Evolutionary conservation across 2,888 invertebrate species (phyloP).

Genomic region (Pyrocoelia pectoralis): DNA sequence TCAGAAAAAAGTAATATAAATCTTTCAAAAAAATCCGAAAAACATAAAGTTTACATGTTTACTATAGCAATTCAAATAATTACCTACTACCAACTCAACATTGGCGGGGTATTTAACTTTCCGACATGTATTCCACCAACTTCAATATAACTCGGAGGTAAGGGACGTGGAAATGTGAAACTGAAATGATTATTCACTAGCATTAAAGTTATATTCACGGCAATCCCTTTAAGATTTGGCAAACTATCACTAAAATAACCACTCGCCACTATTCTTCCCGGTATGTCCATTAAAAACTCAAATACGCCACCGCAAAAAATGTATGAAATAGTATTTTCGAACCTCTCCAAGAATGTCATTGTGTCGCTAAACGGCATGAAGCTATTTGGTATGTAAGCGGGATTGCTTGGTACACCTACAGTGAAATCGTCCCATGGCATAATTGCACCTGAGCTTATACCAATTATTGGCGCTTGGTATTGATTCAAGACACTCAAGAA

Average conservation of each 20-base stretch:
- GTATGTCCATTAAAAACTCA: conserved; percentile 30
- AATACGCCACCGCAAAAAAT: conserved; percentile 27
- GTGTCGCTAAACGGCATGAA: conserved; percentile 54
- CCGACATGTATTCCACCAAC: conserved; percentile 64
- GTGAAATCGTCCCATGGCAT: conserved; percentile 62
- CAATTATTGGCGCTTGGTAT: conserved; percentile 64
- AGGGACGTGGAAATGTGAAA: conserved; percentile 58
- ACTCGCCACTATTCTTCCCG: conserved; percentile 24
- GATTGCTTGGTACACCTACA: conserved; percentile 62
- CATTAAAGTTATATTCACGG: conserved; percentile 58
- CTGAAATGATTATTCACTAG: conserved; percentile 61
- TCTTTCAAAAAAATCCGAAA: too few species aligned
- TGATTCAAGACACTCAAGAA: conserved; percentile 70
- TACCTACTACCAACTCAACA: too few species aligned
- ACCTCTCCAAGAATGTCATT: conserved; percentile 54
- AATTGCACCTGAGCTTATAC: conserved; percentile 62
- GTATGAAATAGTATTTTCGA: conserved; percentile 58
- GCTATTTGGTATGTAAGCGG: conserved; percentile 61
- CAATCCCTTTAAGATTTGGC: conserved; percentile 61
- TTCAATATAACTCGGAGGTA: conserved; percentile 62
- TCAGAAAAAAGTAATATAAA: too few species aligned
- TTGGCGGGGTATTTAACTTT: conserved; percentile 44
- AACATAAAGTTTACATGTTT: too few species aligned
- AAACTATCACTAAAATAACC: conserved; percentile 59
- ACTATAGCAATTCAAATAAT: too few species aligned